A percentile compares a stretch with the other conserved stretches of the same genome.
These are phyloP conservation scores for Papilio xuthus DNA, from an alignment of 1,140 invertebrate genomes.

Conservation along the genomic window DNA sequence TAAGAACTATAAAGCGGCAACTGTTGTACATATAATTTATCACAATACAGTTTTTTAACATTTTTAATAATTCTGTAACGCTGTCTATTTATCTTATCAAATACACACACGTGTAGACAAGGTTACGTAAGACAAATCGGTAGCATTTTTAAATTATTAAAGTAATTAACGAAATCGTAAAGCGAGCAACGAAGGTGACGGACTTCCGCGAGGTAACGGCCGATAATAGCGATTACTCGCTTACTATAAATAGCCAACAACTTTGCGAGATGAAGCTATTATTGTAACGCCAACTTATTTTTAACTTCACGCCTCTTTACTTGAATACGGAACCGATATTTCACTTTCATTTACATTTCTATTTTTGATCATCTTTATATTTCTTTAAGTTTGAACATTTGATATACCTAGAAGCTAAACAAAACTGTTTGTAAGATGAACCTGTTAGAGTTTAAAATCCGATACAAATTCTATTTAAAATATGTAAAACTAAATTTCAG, in stretches of 20 bases:
- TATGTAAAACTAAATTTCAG: neutral
- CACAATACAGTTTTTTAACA: neutral
- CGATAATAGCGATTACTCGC: conserved; percentile 27
- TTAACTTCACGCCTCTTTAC: conserved; percentile 20
- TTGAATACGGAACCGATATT: neutral
- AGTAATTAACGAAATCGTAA: conserved; percentile 31
- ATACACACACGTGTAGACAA: neutral
- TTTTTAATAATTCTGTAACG: neutral
- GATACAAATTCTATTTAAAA: neutral
- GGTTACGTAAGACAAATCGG: neutral
- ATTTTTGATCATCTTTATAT: neutral
- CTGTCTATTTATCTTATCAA: neutral
- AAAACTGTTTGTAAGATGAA: neutral
- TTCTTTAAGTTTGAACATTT: too few relatives aligned
- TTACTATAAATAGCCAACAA: conserved; percentile 22
- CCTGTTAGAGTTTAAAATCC: neutral
- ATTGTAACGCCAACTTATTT: conserved; percentile 22
- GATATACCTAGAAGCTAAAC: too few relatives aligned
- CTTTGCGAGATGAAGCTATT: conserved; percentile 28
- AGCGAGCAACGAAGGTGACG: conserved; percentile 15
- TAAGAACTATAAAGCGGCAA: neutral
- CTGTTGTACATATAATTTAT: neutral
- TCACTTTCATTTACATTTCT: neutral
- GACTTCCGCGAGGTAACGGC: conserved; percentile 29
- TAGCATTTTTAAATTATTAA: conserved; percentile 23